These are phyloP conservation scores for Agonopterix alstromeriana DNA, from an alignment of 2,888 invertebrate genomes.

Conservation along the genomic window DNA sequence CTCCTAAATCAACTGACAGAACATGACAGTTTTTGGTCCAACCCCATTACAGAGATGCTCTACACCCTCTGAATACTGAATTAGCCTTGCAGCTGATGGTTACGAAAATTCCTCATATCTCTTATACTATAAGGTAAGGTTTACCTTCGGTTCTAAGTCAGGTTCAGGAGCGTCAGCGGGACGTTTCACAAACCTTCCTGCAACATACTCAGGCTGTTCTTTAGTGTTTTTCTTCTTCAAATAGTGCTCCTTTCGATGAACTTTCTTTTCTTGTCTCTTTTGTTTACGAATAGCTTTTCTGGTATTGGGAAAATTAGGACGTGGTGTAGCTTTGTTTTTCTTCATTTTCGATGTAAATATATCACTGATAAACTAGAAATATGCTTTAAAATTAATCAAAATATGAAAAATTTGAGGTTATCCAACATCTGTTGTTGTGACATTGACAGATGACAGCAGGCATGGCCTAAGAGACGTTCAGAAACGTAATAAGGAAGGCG, in stretches of 20 bases:
- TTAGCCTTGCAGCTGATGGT: no score
- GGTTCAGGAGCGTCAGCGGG: slow-evolving; percentile 29
- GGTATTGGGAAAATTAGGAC: slow-evolving; percentile 47
- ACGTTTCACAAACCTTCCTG: slow-evolving; percentile 58
- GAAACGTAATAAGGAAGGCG: no score
- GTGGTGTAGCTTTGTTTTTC: slow-evolving; percentile 31
- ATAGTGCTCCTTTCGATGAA: slow-evolving; percentile 59
- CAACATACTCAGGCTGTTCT: slow-evolving; percentile 22
- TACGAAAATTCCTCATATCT: no score
- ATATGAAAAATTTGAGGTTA: neutral
- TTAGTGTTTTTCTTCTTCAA: slow-evolving; percentile 43
- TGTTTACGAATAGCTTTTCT: slow-evolving; percentile 86
- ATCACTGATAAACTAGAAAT: neutral
- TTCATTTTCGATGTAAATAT: slow-evolving; percentile 27
- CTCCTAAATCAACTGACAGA: no score
- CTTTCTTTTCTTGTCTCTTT: slow-evolving; percentile 82
- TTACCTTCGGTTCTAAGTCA: slow-evolving; percentile 8
- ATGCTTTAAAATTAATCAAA: neutral
- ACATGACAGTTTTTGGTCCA: no score
- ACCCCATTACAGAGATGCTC: no score
- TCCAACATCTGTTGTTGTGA: no score
- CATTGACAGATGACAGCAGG: no score
- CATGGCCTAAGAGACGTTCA: no score
- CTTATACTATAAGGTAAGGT: no score
- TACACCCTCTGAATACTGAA: no score